phyloP scores from a whole-genome alignment of 2,888 invertebrate genomes.

The Ormyrus thymus region DNA sequence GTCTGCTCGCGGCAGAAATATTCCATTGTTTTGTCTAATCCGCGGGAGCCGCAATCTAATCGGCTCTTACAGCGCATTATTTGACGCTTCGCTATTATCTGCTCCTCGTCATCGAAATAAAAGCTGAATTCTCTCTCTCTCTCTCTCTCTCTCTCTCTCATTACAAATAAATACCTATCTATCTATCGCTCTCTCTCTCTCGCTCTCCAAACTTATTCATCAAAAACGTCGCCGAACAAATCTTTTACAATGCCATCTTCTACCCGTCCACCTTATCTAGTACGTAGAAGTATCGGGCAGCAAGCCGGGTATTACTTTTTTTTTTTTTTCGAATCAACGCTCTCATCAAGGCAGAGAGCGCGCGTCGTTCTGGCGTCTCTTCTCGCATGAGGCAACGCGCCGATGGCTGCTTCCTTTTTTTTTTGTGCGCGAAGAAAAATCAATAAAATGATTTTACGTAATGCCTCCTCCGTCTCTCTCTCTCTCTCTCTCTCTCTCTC shows the following conservation, averaged over 20 bases:
- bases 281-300: too few species aligned
- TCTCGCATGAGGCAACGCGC: too few species aligned
- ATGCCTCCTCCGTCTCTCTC: neutral
- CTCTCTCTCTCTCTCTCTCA: neutral
- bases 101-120: conserved; percentile 16
- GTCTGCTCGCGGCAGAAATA: neutral
- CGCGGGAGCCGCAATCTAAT: conserved; percentile 29
- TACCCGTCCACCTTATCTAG: too few species aligned
- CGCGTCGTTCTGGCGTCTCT: too few species aligned
- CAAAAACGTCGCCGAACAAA: too few species aligned
- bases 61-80: conserved; percentile 39
- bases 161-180: too few species aligned
- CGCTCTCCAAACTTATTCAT: neutral
- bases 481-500: neutral
- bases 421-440: conserved; percentile 18
- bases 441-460: conserved; percentile 53
- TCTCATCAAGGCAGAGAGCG: too few species aligned
- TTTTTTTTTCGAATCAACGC: too few species aligned
- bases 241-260: too few species aligned
- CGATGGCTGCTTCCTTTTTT: conserved; percentile 9
- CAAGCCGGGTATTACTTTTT: too few species aligned
- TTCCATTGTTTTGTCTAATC: neutral
- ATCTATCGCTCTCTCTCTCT: neutral
- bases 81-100: conserved; percentile 11
- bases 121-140: neutral